These are phyloP conservation scores for Baccha elongata DNA, from an alignment of 2,888 invertebrate genomes.

Conservation along the genomic window DNA sequence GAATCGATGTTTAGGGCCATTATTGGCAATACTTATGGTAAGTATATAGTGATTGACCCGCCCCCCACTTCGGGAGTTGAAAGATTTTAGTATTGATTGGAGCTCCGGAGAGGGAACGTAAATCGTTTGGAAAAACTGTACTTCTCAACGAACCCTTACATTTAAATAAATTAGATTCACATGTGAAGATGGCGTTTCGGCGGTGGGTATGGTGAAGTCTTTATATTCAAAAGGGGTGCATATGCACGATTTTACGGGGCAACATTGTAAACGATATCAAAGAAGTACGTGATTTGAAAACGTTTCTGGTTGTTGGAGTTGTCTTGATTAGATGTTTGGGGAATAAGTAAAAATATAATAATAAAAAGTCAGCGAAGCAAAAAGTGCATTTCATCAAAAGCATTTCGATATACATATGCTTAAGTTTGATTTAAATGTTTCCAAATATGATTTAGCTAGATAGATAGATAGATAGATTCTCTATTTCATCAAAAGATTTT, in stretches of 20 bases:
- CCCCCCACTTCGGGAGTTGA: constrained; percentile 22
- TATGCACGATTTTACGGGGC: neutral
- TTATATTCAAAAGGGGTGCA: constrained; percentile 35
- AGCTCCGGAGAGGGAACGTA: constrained; percentile 26
- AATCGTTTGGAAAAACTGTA: constrained; percentile 67
- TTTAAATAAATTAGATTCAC: constrained; percentile 71
- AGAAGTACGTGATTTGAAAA: constrained; percentile 59
- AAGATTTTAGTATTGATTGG: constrained; percentile 49
- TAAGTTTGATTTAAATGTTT: constrained; percentile 30
- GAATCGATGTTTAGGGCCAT: constrained; percentile 19
- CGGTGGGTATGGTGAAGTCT: neutral
- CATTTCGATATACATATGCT: neutral
- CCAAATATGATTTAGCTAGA: constrained; percentile 12
- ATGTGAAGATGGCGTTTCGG: constrained; percentile 8
- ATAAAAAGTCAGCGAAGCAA: constrained; percentile 58
- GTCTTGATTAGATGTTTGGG: constrained; percentile 35
- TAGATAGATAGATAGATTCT: too few species aligned
- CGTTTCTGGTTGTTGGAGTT: constrained; percentile 9
- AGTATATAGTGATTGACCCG: constrained; percentile 19
- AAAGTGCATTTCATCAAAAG: constrained; percentile 35
- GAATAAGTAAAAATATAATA: constrained; percentile 44
- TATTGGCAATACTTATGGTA: constrained; percentile 39
- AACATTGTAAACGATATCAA: constrained; percentile 50
- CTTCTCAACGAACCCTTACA: constrained; percentile 52
- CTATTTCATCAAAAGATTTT: too few species aligned